These are phyloP conservation scores for Drosophila colorata DNA, from an alignment of 2,888 invertebrate species.

Conservation along the genomic window DNA sequence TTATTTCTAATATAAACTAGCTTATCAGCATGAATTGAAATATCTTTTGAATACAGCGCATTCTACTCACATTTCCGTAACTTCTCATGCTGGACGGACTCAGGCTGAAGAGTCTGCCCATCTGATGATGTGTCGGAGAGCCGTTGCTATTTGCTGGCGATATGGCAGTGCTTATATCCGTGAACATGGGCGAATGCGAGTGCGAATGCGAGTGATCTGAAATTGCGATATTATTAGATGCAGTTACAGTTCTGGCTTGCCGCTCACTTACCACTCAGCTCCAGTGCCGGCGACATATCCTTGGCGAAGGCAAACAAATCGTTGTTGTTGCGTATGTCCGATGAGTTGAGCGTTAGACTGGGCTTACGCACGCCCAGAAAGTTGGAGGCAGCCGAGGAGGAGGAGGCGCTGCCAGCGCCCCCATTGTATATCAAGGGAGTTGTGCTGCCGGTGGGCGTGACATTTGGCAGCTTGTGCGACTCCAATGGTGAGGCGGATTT, in stretches of 20 bases:
- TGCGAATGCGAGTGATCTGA: slow-evolving; percentile 44
- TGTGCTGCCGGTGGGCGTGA: slow-evolving; percentile 44
- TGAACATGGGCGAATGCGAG: slow-evolving; percentile 83
- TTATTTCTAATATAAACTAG: no score
- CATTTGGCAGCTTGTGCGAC: slow-evolving; percentile 78
- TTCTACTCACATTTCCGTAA: slow-evolving; percentile 83
- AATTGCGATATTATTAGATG: not conserved
- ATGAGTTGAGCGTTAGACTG: slow-evolving; percentile 82
- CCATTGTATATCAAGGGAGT: slow-evolving; percentile 55
- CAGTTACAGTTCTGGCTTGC: not conserved
- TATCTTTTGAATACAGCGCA: no score
- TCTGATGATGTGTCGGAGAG: slow-evolving; percentile 81
- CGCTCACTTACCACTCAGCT: slow-evolving; percentile 73
- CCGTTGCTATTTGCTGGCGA: slow-evolving; percentile 81
- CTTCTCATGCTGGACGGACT: slow-evolving; percentile 83
- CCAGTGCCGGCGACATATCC: slow-evolving; percentile 82
- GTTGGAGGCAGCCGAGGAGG: slow-evolving; percentile 50
- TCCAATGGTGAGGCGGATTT: slow-evolving; percentile 81
- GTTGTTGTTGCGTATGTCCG: slow-evolving; percentile 83
- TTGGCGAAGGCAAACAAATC: slow-evolving; percentile 83
- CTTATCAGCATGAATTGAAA: no score
- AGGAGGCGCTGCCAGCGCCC: slow-evolving; percentile 19
- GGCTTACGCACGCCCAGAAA: slow-evolving; percentile 82
- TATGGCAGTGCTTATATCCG: slow-evolving; percentile 74
- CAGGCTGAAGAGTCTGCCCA: slow-evolving; percentile 82